These are phyloP conservation scores for Anthopleura xanthogrammica DNA, from an alignment of 92 coral and sea anemone species.

Conservation along the genomic window DNA sequence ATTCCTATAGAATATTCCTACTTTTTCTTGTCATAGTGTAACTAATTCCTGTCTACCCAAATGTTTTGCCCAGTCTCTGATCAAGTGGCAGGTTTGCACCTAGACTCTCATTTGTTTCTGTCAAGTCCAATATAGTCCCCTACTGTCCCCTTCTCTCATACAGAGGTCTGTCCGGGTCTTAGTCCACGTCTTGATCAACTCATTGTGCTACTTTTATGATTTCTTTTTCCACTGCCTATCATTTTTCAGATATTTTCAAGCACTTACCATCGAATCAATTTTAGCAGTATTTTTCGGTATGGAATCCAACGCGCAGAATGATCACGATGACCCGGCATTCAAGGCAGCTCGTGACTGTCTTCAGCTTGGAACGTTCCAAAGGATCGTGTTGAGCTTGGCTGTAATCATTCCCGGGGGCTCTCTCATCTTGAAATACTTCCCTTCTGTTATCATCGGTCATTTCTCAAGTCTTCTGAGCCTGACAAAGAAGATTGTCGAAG, in stretches of 20 bases:
- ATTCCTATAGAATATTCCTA: no score
- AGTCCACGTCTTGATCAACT: not conserved
- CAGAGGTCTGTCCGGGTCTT: not conserved
- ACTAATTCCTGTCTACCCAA: not conserved
- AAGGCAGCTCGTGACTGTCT: constrained; percentile 34
- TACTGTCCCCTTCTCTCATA: not conserved
- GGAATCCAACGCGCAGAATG: constrained; percentile 53
- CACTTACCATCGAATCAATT: constrained; percentile 67
- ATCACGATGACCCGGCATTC: constrained; percentile 67
- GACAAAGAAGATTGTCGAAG: constrained; percentile 39
- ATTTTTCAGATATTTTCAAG: constrained; percentile 50
- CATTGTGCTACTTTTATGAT: not conserved
- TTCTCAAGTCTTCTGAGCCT: constrained; percentile 31
- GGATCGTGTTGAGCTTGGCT: constrained; percentile 13
- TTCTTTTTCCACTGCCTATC: not conserved
- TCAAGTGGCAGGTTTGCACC: not conserved
- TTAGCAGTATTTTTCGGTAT: constrained; percentile 64
- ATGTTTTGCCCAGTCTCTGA: not conserved
- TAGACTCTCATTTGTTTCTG: not conserved
- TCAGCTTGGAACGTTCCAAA: constrained; percentile 16
- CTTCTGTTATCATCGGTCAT: constrained; percentile 27
- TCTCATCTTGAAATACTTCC: constrained; percentile 27
- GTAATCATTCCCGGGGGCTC: constrained; percentile 45
- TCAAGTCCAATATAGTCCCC: not conserved
- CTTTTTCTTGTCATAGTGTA: no score